These are phyloP conservation scores for Cheilosia vernalis DNA, from an alignment of 2,888 invertebrate genomes.

Conservation along the genomic window DNA sequence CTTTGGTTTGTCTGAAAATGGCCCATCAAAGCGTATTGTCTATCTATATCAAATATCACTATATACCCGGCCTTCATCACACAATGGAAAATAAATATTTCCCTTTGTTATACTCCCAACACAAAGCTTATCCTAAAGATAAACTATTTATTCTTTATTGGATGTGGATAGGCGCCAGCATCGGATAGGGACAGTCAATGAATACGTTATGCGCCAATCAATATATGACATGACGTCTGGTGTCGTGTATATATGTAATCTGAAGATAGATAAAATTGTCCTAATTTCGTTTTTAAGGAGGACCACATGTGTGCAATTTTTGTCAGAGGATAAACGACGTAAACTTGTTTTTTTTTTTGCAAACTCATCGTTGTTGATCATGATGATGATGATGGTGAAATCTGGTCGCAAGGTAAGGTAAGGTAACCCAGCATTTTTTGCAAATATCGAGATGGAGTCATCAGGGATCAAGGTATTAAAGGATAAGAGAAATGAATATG, in stretches of 20 bases:
- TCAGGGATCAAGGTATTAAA: slow-evolving; percentile 44
- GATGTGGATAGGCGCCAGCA: background rate
- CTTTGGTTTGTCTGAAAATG: too few species aligned
- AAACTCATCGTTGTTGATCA: background rate
- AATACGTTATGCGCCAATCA: slow-evolving; percentile 33
- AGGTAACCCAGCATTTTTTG: background rate
- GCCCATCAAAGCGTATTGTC: too few species aligned
- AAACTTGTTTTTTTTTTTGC: background rate
- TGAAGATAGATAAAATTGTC: too few species aligned
- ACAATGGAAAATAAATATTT: slow-evolving; percentile 49
- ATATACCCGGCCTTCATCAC: background rate
- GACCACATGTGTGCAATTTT: slow-evolving; percentile 10
- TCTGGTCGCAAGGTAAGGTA: background rate
- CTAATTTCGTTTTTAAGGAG: slow-evolving; percentile 17
- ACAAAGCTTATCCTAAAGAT: slow-evolving; percentile 13
- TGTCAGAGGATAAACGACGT: slow-evolving; percentile 5
- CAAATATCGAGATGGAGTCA: slow-evolving; percentile 10
- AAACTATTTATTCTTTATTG: slow-evolving; percentile 2
- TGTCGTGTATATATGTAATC: background rate
- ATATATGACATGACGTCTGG: slow-evolving; percentile 7
- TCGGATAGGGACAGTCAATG: slow-evolving; percentile 20
- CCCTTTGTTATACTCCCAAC: slow-evolving; percentile 13
- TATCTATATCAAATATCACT: background rate
- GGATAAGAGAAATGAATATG: too few species aligned
- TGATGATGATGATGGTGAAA: slow-evolving; percentile 12